Percentiles rank a stretch among this genome's conserved stretches.
These are phyloP conservation scores for Dermochelys coriacea DNA, from an alignment of 2,797 vertebrate species.

Conservation along the genomic window DNA sequence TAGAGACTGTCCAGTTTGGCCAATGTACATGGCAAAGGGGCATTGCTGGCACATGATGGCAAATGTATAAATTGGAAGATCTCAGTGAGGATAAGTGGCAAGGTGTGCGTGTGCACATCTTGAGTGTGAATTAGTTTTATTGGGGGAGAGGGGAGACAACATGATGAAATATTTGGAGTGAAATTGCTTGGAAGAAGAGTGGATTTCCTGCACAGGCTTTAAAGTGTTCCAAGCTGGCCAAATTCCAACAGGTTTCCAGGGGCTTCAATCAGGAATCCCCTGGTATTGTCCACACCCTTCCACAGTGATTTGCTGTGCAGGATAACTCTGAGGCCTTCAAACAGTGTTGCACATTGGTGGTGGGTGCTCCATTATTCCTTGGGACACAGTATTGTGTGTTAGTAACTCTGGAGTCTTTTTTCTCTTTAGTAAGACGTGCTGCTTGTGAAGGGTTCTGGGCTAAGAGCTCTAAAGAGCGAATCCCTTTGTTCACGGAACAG, in stretches of 20 bases:
- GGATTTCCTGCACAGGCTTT: background rate
- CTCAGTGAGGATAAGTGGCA: background rate
- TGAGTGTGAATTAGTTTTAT: background rate
- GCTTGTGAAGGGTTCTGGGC: background rate
- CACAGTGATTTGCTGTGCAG: background rate
- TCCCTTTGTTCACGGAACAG: background rate
- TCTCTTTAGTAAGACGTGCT: background rate
- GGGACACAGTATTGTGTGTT: background rate
- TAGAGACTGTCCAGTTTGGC: too few species aligned
- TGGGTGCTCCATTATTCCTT: background rate
- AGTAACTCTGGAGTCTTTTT: background rate
- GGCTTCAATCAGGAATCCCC: background rate
- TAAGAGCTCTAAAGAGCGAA: background rate
- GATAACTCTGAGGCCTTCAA: background rate
- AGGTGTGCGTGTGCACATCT: background rate
- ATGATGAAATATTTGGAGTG: rapidly evolving
- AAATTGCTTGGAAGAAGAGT: too few species aligned
- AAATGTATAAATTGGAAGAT: background rate
- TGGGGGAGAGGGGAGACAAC: rapidly evolving
- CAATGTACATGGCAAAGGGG: too few species aligned
- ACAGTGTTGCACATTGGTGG: background rate
- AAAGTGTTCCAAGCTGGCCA: background rate
- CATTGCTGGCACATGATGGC: too few species aligned
- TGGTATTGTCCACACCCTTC: background rate
- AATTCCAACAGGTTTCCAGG: background rate